Evolutionary conservation across 2,797 vertebrate species (phyloP).

Genomic region (Dryobates pubescens): DNA sequence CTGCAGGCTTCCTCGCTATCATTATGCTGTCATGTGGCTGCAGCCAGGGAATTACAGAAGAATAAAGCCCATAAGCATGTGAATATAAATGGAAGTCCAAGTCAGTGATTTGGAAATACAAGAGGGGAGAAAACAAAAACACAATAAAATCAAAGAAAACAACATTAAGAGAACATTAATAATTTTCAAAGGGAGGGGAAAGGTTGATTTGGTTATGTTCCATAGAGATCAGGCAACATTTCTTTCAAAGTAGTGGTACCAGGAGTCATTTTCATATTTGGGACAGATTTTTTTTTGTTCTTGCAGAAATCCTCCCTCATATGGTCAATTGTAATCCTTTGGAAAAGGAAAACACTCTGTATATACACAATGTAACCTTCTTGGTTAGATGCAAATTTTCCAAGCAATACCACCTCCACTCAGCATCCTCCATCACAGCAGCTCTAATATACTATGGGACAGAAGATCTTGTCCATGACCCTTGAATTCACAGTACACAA

Average conservation of each 20-base stretch:
- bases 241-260: background rate
- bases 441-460: background rate
- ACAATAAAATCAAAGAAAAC: background rate
- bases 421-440: background rate
- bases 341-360: background rate
- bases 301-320: background rate
- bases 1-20: slow-evolving; percentile 33
- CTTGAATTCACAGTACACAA: background rate
- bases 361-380: background rate
- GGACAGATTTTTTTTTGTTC: background rate
- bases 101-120: slow-evolving; percentile 32
- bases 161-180: background rate
- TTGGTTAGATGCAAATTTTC: background rate
- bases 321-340: background rate
- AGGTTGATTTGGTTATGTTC: background rate
- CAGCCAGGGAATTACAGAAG: background rate
- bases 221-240: background rate
- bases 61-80: slow-evolving; percentile 37
- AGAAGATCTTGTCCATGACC: background rate
- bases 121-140: background rate
- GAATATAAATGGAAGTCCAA: slow-evolving; percentile 38
- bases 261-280: background rate
- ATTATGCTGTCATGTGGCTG: background rate
- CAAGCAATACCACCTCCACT: background rate
- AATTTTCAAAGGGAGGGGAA: too few relatives aligned